Conservation (phyloP, 2,888 invertebrate genomes). For the Thysanoteuthis rhombus region DNA sequence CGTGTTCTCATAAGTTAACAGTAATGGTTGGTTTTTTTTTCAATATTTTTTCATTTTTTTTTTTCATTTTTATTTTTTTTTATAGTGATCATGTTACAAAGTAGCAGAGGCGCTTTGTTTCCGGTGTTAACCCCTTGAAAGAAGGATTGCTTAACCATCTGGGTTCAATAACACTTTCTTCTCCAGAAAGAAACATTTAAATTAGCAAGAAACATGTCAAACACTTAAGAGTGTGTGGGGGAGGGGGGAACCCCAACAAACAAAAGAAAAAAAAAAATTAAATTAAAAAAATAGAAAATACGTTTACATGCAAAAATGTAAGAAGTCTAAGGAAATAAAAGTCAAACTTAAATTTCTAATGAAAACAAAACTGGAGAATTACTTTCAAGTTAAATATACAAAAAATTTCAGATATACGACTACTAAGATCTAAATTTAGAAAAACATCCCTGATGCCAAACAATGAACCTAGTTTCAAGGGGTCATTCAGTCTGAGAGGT, state of each 20-base stretch:
- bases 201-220: conserved; percentile 12
- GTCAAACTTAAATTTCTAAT: not conserved
- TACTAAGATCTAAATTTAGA: not conserved
- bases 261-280: too few species aligned
- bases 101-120: conserved; percentile 1
- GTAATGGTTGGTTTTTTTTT: not conserved
- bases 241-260: too few species aligned
- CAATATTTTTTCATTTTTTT: not conserved
- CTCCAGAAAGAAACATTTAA: not conserved
- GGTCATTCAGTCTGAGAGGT: conserved; percentile 18
- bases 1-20: not conserved
- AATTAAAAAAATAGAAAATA: too few species aligned
- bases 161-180: not conserved
- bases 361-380: not conserved
- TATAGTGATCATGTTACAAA: not conserved
- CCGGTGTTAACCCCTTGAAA: not conserved
- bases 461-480: not conserved
- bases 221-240: too few species aligned
- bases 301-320: not conserved
- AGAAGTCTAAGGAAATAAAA: not conserved
- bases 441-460: conserved; percentile 16
- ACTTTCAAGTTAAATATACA: not conserved
- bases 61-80: not conserved
- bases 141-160: conserved; percentile 12
- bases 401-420: not conserved